These are phyloP conservation scores for Austrolebias charrua DNA, from an alignment of 2,797 vertebrate species.

Conservation along the genomic window DNA sequence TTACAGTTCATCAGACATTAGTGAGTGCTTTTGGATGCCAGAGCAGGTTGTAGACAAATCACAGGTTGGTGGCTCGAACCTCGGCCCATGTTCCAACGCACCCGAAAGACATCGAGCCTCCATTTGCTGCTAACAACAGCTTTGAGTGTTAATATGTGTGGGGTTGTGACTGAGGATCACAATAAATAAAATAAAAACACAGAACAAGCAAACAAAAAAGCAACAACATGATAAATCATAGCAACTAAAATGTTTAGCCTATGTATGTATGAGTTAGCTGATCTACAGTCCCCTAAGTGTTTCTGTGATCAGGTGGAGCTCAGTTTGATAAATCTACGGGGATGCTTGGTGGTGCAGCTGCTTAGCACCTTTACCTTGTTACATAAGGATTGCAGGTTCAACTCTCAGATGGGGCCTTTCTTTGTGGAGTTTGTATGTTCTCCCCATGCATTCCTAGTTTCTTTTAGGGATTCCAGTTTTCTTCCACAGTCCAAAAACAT, in stretches of 20 bases:
- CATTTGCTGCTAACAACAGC: not conserved
- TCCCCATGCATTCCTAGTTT: too few relatives aligned
- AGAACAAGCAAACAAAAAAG: not conserved
- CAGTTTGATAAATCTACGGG: too few relatives aligned
- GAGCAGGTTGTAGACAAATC: slow-evolving; percentile 3
- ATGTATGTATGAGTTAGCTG: not conserved
- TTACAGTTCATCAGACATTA: slow-evolving; percentile 1
- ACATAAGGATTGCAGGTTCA: too few relatives aligned
- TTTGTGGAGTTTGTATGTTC: too few relatives aligned
- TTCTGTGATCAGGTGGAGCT: not conserved
- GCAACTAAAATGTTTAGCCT: not conserved
- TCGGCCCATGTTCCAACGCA: not conserved
- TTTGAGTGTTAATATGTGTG: not conserved
- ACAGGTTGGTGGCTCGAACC: not conserved
- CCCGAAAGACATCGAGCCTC: slow-evolving; percentile 1
- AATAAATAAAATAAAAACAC: not conserved
- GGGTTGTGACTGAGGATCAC: not conserved
- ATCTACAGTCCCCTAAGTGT: not conserved
- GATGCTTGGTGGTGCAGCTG: too few relatives aligned
- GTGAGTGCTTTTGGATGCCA: not conserved
- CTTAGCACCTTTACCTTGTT: too few relatives aligned
- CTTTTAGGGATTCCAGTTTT: too few relatives aligned
- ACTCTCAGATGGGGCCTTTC: too few relatives aligned
- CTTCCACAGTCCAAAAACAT: too few relatives aligned
- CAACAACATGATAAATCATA: too few relatives aligned